phyloP scores from a whole-genome alignment of 2,888 invertebrate species.

The Morpho deidamia region DNA sequence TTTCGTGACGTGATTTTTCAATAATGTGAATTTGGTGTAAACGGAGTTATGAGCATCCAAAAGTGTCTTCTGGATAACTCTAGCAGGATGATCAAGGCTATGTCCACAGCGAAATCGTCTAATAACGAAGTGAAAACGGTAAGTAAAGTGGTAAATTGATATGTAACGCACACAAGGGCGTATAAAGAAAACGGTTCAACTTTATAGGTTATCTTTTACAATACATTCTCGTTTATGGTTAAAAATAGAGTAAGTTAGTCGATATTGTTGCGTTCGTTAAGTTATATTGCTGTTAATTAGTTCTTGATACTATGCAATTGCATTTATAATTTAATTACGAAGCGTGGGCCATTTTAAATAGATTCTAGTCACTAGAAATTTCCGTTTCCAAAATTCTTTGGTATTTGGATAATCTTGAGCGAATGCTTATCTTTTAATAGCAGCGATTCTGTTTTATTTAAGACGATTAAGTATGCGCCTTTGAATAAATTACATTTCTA shows the following conservation, averaged over 20 bases:
- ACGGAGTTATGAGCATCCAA: conserved; percentile 71
- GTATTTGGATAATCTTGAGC: too few relatives aligned
- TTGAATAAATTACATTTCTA: too few relatives aligned
- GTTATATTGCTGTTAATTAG: conserved; percentile 11
- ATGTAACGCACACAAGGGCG: conserved; percentile 21
- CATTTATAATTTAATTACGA: background rate
- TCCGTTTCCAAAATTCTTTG: too few relatives aligned
- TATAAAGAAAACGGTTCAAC: conserved; percentile 19
- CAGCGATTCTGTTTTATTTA: too few relatives aligned
- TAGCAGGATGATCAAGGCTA: conserved; percentile 74
- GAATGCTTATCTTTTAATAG: too few relatives aligned
- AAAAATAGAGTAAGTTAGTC: conserved; percentile 20
- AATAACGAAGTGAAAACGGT: conserved; percentile 68
- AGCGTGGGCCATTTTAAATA: too few relatives aligned
- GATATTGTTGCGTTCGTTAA: conserved; percentile 11
- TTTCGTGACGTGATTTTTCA: conserved; percentile 47
- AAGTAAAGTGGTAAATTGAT: conserved; percentile 32
- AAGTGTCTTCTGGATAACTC: conserved; percentile 75
- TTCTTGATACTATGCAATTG: background rate
- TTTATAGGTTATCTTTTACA: conserved; percentile 31
- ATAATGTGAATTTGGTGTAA: conserved; percentile 64
- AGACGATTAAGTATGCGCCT: too few relatives aligned
- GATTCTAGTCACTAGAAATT: too few relatives aligned
- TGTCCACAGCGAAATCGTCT: conserved; percentile 67
- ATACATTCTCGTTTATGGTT: conserved; percentile 20